A percentile compares a stretch with the other conserved stretches of the same genome.
Conservation (phyloP, 2,797 vertebrate genomes). For the Hafferia zeledoni region DNA sequence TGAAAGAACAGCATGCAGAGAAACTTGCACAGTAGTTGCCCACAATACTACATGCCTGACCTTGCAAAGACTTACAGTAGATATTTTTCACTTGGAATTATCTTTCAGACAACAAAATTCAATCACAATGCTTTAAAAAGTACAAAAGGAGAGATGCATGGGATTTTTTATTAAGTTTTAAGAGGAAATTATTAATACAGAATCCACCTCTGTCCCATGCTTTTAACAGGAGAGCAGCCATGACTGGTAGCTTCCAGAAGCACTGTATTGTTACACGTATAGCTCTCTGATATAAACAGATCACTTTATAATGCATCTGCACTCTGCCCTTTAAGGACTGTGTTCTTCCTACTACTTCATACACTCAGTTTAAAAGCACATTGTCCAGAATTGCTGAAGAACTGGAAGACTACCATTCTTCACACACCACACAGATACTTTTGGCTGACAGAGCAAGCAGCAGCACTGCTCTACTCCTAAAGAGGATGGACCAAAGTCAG, state of each 20-base stretch:
- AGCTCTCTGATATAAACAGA: not conserved
- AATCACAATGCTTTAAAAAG: not conserved
- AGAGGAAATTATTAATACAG: not conserved
- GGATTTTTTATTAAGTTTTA: not conserved
- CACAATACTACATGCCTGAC: not conserved
- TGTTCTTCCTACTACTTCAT: not conserved
- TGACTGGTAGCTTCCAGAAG: slow-evolving; percentile 16
- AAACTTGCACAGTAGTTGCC: not conserved
- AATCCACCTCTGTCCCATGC: not conserved
- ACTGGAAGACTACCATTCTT: not conserved
- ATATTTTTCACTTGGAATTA: slow-evolving; percentile 23
- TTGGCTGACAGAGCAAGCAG: not conserved
- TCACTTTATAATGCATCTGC: not conserved
- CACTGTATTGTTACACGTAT: not conserved
- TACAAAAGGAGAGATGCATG: not conserved
- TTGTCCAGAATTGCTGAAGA: not conserved
- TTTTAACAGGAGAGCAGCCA: not conserved
- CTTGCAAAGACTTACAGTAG: not conserved
- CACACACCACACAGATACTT: not conserved
- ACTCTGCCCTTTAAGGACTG: not conserved
- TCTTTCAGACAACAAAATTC: not conserved
- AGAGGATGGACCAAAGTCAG: not conserved
- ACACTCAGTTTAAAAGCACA: slow-evolving; percentile 11
- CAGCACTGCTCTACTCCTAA: not conserved
- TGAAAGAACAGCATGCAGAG: not conserved